Evolutionary conservation across 2,797 vertebrate genomes (phyloP).

Genomic region (Triplophysa bombifrons): DNA sequence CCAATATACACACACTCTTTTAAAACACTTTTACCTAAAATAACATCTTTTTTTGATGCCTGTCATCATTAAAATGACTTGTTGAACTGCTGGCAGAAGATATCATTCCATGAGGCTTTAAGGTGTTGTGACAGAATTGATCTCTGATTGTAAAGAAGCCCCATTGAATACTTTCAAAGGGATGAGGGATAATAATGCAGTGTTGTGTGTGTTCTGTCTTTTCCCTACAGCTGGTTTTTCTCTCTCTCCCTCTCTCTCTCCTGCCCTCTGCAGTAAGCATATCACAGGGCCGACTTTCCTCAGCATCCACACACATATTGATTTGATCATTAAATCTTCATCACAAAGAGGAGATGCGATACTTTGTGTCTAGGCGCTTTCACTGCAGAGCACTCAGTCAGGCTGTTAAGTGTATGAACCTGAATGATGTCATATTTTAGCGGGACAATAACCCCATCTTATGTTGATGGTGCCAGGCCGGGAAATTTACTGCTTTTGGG

Average conservation of each 20-base stretch:
- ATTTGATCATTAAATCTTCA: constrained; percentile 83
- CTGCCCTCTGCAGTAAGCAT: constrained; percentile 69
- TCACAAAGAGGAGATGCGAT: constrained; percentile 64
- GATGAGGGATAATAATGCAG: constrained; percentile 35
- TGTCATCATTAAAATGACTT: constrained; percentile 46
- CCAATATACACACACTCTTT: background rate
- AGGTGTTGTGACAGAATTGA: constrained; percentile 52
- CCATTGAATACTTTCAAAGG: constrained; percentile 49
- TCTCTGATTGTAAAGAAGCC: constrained; percentile 48
- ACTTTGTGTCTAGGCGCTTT: constrained; percentile 56
- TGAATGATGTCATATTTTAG: constrained; percentile 65
- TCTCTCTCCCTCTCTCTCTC: constrained; percentile 2
- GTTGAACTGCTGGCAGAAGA: constrained; percentile 31
- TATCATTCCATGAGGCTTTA: constrained; percentile 44
- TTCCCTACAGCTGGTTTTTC: constrained; percentile 49
- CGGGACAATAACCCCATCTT: constrained; percentile 61
- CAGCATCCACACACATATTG: constrained; percentile 82
- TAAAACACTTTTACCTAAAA: background rate
- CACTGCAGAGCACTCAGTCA: constrained; percentile 54
- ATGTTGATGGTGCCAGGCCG: constrained; percentile 55
- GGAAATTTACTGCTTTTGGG: constrained; percentile 59
- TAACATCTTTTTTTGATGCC: background rate
- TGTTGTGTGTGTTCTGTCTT: constrained; percentile 50
- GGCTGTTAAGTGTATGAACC: constrained; percentile 55
- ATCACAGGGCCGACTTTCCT: constrained; percentile 72